Evolutionary conservation across 1,140 invertebrate genomes (phyloP), one percentile per base, ranked within the genome.

Genomic region (Drosophila biarmipes): DNA sequence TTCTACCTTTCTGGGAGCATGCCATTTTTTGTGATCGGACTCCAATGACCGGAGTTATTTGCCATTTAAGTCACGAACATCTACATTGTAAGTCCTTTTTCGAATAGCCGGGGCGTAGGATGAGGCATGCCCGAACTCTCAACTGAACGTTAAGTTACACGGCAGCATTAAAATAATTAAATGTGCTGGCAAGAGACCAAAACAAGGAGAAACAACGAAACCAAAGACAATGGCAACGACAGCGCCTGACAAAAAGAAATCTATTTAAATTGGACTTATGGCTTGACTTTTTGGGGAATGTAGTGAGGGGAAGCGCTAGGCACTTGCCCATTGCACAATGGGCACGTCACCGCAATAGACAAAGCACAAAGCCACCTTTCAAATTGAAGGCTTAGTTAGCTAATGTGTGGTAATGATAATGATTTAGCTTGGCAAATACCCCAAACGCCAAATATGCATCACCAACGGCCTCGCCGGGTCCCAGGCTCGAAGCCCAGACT

Each of bases 401-500:
- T 75, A 86, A 86, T 86, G 74, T 86, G 82, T 78, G 81, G 81
- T 81, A 86, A 86, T 86, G 82, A 87, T 86, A 81, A 87, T 87
- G 78, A 86, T 87, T 86, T 81, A 78, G 64, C 68, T 78, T 71
- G 64, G 64, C 82, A 87, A 85, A 85, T 80, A 87, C 43, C 42
- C 68, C 59, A 82, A 74, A 73, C 55, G 66, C 53, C 63, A 74
- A 74, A 66, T 71, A 72, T 77, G 49, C 67, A 54, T 54, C 29
- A 51, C 40, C 59, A 72, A 38, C 53, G 49, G 57, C 29, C 57
- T 34, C 45, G 29, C 17, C 21, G 38, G 55, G 53, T 59, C 43
- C 42, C 24, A 49, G 29, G 21, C 49, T 5, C 29, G 6, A 6
- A 27, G 19, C 42, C 1, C 19, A 27, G 62, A 15, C 31, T 43